A percentile compares a stretch with the other conserved stretches of the same genome.
Evolutionary conservation across 2,888 invertebrate genomes (phyloP).

Genomic region (Morpho helenor): DNA sequence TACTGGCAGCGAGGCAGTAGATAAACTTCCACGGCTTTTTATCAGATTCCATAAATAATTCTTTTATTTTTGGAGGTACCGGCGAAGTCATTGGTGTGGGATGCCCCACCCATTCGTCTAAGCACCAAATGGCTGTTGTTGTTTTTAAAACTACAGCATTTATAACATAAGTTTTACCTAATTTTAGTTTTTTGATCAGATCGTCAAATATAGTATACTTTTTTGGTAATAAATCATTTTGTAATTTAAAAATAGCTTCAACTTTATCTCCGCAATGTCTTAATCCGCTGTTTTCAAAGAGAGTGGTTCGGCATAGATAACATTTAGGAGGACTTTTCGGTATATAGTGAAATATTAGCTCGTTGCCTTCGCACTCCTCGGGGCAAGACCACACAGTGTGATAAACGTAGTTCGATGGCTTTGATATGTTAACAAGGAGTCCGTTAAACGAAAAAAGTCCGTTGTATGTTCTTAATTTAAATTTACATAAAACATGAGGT

Average conservation of each 20-base stretch:
- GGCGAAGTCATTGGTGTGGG: conserved; percentile 43
- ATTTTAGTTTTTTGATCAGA: conserved; percentile 45
- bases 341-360: conserved; percentile 56
- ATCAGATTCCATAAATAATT: conserved; percentile 47
- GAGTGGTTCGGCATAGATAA: conserved; percentile 48
- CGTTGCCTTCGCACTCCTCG: conserved; percentile 67
- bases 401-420: conserved; percentile 51
- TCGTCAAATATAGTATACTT: conserved; percentile 52
- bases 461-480: conserved; percentile 38
- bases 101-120: conserved; percentile 44
- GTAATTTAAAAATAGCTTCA: conserved; percentile 45
- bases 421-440: conserved; percentile 47
- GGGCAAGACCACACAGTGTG: conserved; percentile 71
- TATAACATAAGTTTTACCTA: conserved; percentile 48
- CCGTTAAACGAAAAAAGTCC: conserved; percentile 51
- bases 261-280: conserved; percentile 64
- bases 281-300: conserved; percentile 62
- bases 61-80: conserved; percentile 45
- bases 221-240: conserved; percentile 38
- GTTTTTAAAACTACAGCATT: conserved; percentile 49
- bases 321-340: conserved; percentile 63
- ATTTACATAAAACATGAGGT: conserved; percentile 35
- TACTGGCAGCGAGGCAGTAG: conserved; percentile 61
- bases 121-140: conserved; percentile 44
- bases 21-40: conserved; percentile 63